These are phyloP conservation scores for Dendrocopos noguchii DNA, from an alignment of 2,113 vertebrate genomes.

Conservation along the genomic window DNA sequence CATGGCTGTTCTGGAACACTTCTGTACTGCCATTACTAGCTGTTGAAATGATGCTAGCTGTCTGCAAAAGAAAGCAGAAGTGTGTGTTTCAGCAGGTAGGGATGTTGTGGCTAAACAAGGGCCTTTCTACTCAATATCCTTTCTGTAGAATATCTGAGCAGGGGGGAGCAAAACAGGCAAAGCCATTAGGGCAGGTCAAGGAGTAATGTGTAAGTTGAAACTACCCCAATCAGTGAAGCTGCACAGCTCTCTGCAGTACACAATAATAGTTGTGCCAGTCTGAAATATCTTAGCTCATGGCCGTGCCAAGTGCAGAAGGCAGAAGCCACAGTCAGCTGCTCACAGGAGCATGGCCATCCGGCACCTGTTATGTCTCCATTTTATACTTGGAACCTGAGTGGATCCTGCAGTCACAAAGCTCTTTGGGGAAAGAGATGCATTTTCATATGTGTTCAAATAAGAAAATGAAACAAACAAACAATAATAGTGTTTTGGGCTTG, in stretches of 20 bases:
- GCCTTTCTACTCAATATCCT: neutral
- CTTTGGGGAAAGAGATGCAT: neutral
- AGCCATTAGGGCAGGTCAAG: neutral
- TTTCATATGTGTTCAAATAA: neutral
- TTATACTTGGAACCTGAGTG: neutral
- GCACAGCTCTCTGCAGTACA: accelerated
- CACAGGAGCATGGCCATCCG: neutral
- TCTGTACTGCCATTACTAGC: neutral
- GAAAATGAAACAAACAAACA: neutral
- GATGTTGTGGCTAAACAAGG: neutral
- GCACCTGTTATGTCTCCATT: neutral
- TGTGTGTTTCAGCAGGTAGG: neutral
- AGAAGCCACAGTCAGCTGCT: neutral
- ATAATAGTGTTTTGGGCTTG: neutral
- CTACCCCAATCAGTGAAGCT: neutral
- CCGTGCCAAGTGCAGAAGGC: neutral
- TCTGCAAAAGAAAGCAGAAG: neutral
- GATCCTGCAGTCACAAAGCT: neutral
- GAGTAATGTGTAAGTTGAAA: neutral
- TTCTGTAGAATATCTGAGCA: neutral
- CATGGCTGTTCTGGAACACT: neutral
- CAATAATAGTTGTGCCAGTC: neutral
- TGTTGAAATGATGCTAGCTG: neutral
- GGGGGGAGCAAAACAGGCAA: neutral
- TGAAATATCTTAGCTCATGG: neutral